Percentiles rank a stretch among this genome's conserved stretches.
These are phyloP conservation scores for Uria lomvia DNA, from an alignment of 2,113 vertebrate genomes.

Conservation along the genomic window DNA sequence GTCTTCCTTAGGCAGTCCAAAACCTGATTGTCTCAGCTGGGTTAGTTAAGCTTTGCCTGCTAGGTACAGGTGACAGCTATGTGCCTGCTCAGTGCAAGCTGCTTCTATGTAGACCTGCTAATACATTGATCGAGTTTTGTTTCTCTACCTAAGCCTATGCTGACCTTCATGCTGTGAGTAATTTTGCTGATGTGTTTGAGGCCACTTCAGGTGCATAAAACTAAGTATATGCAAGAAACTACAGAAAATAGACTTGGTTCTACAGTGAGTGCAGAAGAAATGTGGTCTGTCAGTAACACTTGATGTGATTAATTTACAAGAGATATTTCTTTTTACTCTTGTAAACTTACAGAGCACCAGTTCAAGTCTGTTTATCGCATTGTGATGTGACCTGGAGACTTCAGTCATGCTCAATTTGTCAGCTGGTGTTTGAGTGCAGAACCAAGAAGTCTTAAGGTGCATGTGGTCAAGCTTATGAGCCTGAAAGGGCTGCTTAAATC, in stretches of 20 bases:
- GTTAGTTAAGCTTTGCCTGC: background rate
- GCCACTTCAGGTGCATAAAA: background rate
- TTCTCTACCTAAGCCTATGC: background rate
- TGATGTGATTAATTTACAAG: background rate
- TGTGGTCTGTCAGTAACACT: background rate
- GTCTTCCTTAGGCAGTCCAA: background rate
- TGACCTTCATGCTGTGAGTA: background rate
- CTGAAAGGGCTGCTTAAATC: background rate
- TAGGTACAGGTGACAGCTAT: background rate
- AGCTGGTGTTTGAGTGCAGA: background rate
- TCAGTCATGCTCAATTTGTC: background rate
- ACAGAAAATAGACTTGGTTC: background rate
- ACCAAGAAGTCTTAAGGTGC: background rate
- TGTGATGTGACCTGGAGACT: background rate
- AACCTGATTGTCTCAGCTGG: background rate
- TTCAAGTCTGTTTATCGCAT: background rate
- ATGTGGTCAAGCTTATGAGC: background rate
- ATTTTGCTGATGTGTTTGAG: background rate
- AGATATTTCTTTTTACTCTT: background rate
- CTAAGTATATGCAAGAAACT: background rate
- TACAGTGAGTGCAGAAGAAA: background rate
- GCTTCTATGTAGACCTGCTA: background rate
- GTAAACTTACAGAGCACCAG: background rate
- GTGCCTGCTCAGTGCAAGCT: background rate
- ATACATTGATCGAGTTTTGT: background rate